Evolutionary conservation across 2,797 vertebrate genomes (phyloP), one percentile per base, ranked within the genome.

Genomic region (Sardinella longiceps): DNA sequence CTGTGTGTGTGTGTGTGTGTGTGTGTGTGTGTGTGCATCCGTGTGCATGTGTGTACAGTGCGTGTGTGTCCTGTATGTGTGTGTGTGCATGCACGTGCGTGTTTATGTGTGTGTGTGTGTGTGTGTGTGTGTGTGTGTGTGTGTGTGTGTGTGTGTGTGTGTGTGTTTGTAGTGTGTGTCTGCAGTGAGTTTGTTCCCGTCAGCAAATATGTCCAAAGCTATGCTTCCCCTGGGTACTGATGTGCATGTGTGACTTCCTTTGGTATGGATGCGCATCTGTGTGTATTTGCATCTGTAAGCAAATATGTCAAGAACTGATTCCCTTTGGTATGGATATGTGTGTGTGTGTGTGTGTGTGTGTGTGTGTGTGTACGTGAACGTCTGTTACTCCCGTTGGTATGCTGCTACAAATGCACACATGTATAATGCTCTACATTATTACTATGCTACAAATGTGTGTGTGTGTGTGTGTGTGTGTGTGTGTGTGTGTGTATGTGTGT

Each of bases 381-480:
- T 4, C 14, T 15, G 20, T n/a, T 18, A 56, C 23, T n/a, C 53
- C 20, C 20, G 23, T 23, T 56, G 53, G 53, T 58, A 58, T n/a
- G 23, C 50, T 2, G 50, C 50, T 18, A 51, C 50, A 51, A 51
- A 30, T 30, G 28, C 33, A 14, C 60, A 66, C 33, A 33, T 5
- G 12, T 15, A 66, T 33, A 3, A 66, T 60, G 58, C 7, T 58
- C 53, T 58, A 58, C 9, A 60, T 25, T 25, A 7, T 60, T 28
- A 10, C 0, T 33, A n/a, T 30, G 60, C n/a, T 48, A 48, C 46
- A 48, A n/a, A 10, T 66, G 60, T 66, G 60, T 66, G 11, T 66
- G 60, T 15, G 66, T 18, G 66, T 58, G 81, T 28, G 80, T 81
- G 80, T 48, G n/a, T 81, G 80, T 50, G 11, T 81, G n/a, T 28